Percentiles rank a stretch among this genome's conserved stretches.
These are phyloP conservation scores for Ctenodactylus gundi DNA, from an alignment of 2,113 vertebrate species.

Conservation along the genomic window DNA sequence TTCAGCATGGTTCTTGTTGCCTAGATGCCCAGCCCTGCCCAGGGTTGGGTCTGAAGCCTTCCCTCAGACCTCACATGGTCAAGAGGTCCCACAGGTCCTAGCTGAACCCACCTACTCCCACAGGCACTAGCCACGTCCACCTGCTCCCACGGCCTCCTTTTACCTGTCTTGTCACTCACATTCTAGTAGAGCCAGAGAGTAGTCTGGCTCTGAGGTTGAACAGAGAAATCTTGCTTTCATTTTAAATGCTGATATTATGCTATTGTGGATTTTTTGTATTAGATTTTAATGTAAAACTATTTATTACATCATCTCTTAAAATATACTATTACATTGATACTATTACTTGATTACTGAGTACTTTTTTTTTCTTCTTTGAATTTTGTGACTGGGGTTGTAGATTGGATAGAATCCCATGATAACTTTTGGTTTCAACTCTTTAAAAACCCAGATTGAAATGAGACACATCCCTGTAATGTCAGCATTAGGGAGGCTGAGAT, in stretches of 20 bases:
- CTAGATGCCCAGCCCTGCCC: neutral
- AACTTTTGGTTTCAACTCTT: too few species aligned
- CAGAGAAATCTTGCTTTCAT: neutral
- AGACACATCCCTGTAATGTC: too few species aligned
- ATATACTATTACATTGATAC: too few species aligned
- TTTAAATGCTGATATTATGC: neutral
- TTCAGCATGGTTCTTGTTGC: neutral
- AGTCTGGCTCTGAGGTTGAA: neutral
- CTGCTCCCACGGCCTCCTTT: neutral
- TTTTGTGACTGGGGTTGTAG: neutral
- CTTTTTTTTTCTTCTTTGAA: neutral
- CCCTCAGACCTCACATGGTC: too few species aligned
- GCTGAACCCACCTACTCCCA: fast-evolving
- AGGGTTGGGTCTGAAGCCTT: too few species aligned
- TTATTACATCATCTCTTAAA: too few species aligned
- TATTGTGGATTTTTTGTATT: neutral
- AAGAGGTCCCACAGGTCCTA: fast-evolving
- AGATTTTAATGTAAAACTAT: neutral
- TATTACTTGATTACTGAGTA: neutral
- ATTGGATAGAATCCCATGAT: neutral
- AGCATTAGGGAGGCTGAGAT: too few species aligned
- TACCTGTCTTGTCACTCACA: neutral
- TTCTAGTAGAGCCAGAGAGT: neutral
- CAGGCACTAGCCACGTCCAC: fast-evolving
- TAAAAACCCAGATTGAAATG: neutral